Evolutionary conservation across 2,113 vertebrate genomes (phyloP).

Genomic region (Thalassarche chlororhynchos): DNA sequence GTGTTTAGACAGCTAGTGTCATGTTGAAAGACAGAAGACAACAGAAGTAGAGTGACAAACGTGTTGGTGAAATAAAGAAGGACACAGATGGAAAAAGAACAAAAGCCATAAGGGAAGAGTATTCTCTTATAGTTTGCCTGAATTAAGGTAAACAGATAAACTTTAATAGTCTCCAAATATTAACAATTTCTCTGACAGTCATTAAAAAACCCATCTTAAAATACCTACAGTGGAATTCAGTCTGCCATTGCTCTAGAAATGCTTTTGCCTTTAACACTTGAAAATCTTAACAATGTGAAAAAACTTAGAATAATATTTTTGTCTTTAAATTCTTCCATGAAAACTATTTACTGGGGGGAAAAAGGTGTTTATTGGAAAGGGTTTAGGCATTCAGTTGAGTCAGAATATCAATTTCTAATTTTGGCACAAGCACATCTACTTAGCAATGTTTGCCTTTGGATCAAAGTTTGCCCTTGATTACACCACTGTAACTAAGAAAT

Average conservation of each 20-base stretch:
- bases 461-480: background rate
- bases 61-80: constrained; percentile 33
- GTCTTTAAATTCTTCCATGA: background rate
- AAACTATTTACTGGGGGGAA: background rate
- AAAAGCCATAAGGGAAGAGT: constrained; percentile 33
- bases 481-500: background rate
- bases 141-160: constrained; percentile 27
- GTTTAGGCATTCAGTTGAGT: background rate
- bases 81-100: constrained; percentile 63
- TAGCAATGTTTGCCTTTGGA: background rate
- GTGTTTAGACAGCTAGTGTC: constrained; percentile 52
- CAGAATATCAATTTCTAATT: background rate
- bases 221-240: background rate
- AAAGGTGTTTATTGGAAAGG: background rate
- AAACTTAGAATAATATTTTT: background rate
- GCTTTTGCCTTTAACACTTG: background rate
- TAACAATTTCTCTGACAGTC: background rate
- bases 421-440: background rate
- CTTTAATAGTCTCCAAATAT: background rate
- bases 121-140: background rate
- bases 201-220: background rate
- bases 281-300: background rate
- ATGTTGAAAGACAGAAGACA: background rate
- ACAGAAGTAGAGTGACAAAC: constrained; percentile 43
- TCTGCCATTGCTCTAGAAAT: background rate